Evolutionary conservation across 2,113 vertebrate species (phyloP), one percentile per base, ranked within the genome.

Genomic region (Callopanchax toddi): DNA sequence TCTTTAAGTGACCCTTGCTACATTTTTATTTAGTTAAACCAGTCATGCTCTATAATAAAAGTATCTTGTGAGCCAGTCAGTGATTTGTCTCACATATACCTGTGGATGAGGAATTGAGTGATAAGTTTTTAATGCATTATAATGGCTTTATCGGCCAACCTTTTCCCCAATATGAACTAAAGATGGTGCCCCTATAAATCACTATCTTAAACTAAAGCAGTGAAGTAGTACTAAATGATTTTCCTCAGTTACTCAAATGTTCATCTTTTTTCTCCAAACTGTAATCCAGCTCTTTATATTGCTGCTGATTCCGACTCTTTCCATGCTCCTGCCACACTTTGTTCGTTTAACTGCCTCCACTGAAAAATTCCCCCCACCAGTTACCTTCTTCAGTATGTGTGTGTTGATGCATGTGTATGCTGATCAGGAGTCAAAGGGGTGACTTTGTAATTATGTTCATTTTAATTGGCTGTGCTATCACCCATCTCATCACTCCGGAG

Each of bases 371-470:
- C 23, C 37, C n/a, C 57, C 43, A 37, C 46, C 61, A 22, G 42
- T 50, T 13, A 22, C 50, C 59, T 67, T 22, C 37, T 10, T 55
- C n/a, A 34, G 62, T 62, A 18, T 64, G 70, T 52, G 71, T 82
- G 81, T 82, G 81, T 82, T 56, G 66, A 71, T 76, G 82, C 58
- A 34, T 84, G 82, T 71, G 75, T 83, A 83, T 91, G 92, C 90
- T 90, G 89, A 91, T 91, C 89, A 84, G 86, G 80, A 85, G 82
- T 91, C 87, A 90, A 89, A 87, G 79, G 84, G 90, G 88, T 90
- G 89, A 92, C 90, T 91, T 90, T 91, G 91, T 92, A 93, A 93
- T 93, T 93, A 93, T 93, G 89, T 93, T 91, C 89, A 85, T 92
- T 92, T 92, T 93, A 93, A 93, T 93, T 93, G 91, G 85, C 88